Conservation (phyloP, 2,888 invertebrate genomes). For the Xestia sexstrigata region DNA sequence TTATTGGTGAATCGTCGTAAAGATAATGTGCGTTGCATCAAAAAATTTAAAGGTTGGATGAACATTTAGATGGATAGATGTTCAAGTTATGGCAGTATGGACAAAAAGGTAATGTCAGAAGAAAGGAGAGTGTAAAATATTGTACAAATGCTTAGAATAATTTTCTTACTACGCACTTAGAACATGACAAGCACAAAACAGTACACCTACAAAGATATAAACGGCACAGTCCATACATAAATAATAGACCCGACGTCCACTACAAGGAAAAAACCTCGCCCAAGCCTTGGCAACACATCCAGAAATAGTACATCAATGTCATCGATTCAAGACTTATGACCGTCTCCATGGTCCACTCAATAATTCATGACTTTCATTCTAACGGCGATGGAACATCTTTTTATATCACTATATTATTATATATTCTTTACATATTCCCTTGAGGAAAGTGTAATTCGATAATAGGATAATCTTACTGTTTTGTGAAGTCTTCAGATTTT, state of each 20-base stretch:
- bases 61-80: neutral
- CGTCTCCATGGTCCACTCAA: slow-evolving; percentile 65
- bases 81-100: neutral
- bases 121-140: no score
- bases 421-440: slow-evolving; percentile 62
- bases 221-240: slow-evolving; percentile 16
- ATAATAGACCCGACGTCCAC: slow-evolving; percentile 1
- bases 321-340: slow-evolving; percentile 69
- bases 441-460: slow-evolving; percentile 54
- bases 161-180: no score
- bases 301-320: slow-evolving; percentile 46
- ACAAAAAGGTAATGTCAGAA: neutral
- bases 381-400: slow-evolving; percentile 65
- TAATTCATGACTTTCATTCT: slow-evolving; percentile 72
- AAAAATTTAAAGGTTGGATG: no score
- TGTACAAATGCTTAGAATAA: no score
- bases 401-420: slow-evolving; percentile 63
- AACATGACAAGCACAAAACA: neutral
- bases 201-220: neutral
- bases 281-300: slow-evolving; percentile 35
- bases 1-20: neutral
- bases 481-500: slow-evolving; percentile 27
- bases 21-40: neutral
- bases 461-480: slow-evolving; percentile 54
- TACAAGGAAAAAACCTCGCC: slow-evolving; percentile 9